These are phyloP conservation scores for Molossus molossus DNA, from an alignment of 2,797 vertebrate genomes.

Conservation along the genomic window DNA sequence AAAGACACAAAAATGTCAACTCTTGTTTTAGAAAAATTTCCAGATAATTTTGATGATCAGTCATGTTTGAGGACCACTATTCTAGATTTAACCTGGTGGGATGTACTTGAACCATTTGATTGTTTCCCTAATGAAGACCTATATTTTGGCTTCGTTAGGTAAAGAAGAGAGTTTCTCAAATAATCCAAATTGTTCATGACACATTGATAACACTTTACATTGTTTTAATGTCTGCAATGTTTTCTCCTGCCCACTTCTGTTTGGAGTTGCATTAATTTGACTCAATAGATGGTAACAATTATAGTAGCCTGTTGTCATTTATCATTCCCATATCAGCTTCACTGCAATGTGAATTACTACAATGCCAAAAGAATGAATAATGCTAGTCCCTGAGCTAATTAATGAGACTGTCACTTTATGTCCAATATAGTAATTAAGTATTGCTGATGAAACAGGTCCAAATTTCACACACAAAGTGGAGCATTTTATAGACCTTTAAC, in stretches of 20 bases:
- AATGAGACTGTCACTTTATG: slow-evolving; percentile 18
- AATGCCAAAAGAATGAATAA: slow-evolving; percentile 67
- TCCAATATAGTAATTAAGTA: slow-evolving; percentile 53
- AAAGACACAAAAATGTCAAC: neutral
- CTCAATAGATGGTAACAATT: neutral
- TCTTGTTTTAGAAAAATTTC: neutral
- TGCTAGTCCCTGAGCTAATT: slow-evolving; percentile 51
- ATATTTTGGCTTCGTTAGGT: slow-evolving; percentile 15
- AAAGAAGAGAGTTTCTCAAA: neutral
- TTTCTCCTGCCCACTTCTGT: neutral
- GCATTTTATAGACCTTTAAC: neutral
- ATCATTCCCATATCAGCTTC: slow-evolving; percentile 46
- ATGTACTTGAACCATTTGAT: neutral
- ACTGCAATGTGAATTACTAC: slow-evolving; percentile 37
- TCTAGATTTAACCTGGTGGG: neutral
- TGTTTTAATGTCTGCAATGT: neutral
- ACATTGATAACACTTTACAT: neutral
- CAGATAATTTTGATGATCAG: neutral
- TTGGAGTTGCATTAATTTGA: neutral
- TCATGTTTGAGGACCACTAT: neutral
- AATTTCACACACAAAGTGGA: neutral
- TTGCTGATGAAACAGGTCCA: slow-evolving; percentile 24
- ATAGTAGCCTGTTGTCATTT: slow-evolving; percentile 45
- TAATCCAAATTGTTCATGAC: neutral
- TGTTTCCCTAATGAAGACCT: neutral